Percentiles rank a stretch among this genome's conserved stretches.
These are phyloP conservation scores for Perca fluviatilis DNA, from an alignment of 2,113 vertebrate genomes.

Conservation along the genomic window DNA sequence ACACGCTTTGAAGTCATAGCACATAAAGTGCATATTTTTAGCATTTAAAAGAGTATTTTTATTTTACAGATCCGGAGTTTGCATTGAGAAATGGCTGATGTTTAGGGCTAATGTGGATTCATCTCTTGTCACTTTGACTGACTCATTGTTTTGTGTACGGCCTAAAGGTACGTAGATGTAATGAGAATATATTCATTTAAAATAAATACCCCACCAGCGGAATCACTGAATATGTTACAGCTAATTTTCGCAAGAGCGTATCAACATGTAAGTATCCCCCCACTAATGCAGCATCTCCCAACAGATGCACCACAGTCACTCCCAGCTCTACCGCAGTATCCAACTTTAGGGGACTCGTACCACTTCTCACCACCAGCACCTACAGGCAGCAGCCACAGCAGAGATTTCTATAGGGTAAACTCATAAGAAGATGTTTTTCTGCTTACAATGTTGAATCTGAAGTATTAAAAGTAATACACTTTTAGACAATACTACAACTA, in stretches of 20 bases:
- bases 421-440: background rate
- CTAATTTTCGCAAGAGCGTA: background rate
- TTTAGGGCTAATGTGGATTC: slow-evolving; percentile 82
- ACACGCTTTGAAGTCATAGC: too few relatives aligned
- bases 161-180: slow-evolving; percentile 65
- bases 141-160: slow-evolving; percentile 79
- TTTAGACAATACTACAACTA: background rate
- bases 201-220: background rate
- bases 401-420: slow-evolving; percentile 82
- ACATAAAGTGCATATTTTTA: background rate
- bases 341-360: slow-evolving; percentile 64
- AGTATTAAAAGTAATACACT: background rate
- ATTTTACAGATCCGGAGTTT: slow-evolving; percentile 73
- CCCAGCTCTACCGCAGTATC: slow-evolving; percentile 29
- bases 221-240: background rate
- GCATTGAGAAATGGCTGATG: slow-evolving; percentile 85
- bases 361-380: slow-evolving; percentile 69
- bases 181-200: background rate
- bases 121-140: slow-evolving; percentile 74
- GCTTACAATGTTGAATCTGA: background rate
- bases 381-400: slow-evolving; percentile 29
- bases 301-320: slow-evolving; percentile 43
- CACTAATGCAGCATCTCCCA: background rate
- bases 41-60: background rate
- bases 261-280: background rate